These are phyloP conservation scores for Metopia argyrocephala DNA, from an alignment of 2,888 invertebrate genomes.

Conservation along the genomic window DNA sequence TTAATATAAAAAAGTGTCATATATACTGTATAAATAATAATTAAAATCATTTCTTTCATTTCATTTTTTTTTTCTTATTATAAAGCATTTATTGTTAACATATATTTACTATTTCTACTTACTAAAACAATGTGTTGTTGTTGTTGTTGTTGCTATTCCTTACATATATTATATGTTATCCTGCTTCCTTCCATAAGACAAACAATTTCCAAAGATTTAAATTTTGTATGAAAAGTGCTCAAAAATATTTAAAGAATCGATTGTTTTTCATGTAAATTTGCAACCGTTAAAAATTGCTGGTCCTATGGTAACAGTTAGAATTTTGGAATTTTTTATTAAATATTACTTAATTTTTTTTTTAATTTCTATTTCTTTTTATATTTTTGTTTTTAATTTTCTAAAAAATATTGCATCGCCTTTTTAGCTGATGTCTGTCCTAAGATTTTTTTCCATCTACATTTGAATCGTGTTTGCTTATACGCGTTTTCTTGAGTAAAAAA, in stretches of 20 bases:
- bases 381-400: constrained; percentile 13
- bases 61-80: constrained; percentile 15
- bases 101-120: constrained; percentile 52
- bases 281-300: too few species aligned
- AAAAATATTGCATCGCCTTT: constrained; percentile 66
- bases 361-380: background rate
- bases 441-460: constrained; percentile 69
- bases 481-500: constrained; percentile 76
- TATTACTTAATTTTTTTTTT: background rate
- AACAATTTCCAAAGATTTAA: too few species aligned
- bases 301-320: too few species aligned
- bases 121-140: constrained; percentile 51
- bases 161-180: too few species aligned
- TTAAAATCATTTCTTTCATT: constrained; percentile 32
- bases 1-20: too few species aligned
- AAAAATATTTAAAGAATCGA: too few species aligned
- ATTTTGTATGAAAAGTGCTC: too few species aligned
- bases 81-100: constrained; percentile 48
- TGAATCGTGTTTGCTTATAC: constrained; percentile 65
- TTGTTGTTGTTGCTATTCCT: constrained; percentile 33
- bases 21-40: too few species aligned
- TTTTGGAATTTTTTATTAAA: background rate
- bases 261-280: background rate
- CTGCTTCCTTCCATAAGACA: too few species aligned
- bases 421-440: constrained; percentile 71